Base-by-base conservation (phyloP, 2,797 vertebrate genomes). In the Ctenopoma kingsleyae region DNA sequence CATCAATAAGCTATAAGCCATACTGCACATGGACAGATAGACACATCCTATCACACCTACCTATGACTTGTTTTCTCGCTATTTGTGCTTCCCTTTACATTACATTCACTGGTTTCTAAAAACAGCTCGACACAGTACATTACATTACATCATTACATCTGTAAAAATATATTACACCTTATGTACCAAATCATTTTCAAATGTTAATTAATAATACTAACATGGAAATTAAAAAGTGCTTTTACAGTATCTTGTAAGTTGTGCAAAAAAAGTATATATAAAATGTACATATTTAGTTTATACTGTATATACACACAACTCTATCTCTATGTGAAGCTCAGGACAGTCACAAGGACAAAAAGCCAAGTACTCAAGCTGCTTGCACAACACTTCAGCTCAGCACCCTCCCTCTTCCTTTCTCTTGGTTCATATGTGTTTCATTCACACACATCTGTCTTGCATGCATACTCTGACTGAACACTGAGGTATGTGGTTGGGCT, bases 401-500 rank as follows among this genome's bases (percentile, higher is more conserved):
- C 38, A 20, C 12, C 40, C 25, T 55, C 20, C n/a, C 19, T 67
- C 62, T 57, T 64, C 5, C 23, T 76, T 40, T 54, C 52, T 68
- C 52, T 23, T 58, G 52, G 25, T 23, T 71, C 41, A 47, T 12
- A 20, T 22, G 19, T 36, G 52, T 52, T 56, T 16, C 67, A 44
- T 27, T 69, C 23, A 67, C 59, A 70, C 62, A 55, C 51, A 77
- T 44, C 49, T 17, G 36, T 50, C 46, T 32, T 50, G 20, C 19
- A 2, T 43, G 30, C 53, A 8, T 46, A 58, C 46, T 44, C 67
- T 67, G 58, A 76, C 71, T 30, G 38, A 69, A 67, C 55, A 78
- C 44, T 80, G 88, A 90, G 87, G 87, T 91, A 86, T 83, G 78
- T 80, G 76, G 72, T 81, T 82, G 71, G 38, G 82, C 76, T 80